A percentile compares a stretch with the other conserved stretches of the same genome.
These are phyloP conservation scores for Geococcyx californianus DNA, from an alignment of 2,113 vertebrate genomes.

Conservation along the genomic window DNA sequence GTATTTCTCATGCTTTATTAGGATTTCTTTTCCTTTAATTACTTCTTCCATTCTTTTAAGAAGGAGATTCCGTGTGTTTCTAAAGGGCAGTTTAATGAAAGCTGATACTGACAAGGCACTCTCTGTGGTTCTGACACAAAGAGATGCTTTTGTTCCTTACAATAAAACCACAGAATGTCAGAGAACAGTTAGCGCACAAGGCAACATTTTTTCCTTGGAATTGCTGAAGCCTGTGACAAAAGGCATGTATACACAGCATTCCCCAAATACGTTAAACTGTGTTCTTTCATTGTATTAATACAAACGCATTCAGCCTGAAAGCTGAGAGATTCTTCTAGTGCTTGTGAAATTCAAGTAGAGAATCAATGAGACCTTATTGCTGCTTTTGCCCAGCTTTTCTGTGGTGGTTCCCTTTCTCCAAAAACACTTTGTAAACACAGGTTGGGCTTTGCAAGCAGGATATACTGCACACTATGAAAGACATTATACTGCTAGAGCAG, in stretches of 20 bases:
- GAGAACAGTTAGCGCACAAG: neutral
- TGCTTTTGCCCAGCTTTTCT: neutral
- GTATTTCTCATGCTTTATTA: neutral
- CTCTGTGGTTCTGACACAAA: neutral
- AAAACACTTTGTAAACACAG: neutral
- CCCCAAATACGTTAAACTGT: neutral
- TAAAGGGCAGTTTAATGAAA: neutral
- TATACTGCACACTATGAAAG: neutral
- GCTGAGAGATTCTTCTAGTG: neutral
- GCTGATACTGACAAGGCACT: neutral
- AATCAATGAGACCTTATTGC: neutral
- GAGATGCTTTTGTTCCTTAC: neutral
- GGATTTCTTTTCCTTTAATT: neutral
- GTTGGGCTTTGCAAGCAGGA: neutral
- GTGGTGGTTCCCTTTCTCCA: neutral
- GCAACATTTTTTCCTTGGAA: neutral
- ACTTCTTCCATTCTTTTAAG: neutral
- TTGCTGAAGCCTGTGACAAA: neutral
- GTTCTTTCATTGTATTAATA: neutral
- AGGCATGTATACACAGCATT: neutral
- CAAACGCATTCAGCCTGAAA: neutral
- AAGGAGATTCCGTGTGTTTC: neutral
- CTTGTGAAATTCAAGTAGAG: neutral
- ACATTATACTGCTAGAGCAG: neutral
- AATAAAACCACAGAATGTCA: neutral